Percentiles rank a stretch among this genome's conserved stretches.
Evolutionary conservation across 2,113 vertebrate species (phyloP).

Genomic region (Noturus placidus): DNA sequence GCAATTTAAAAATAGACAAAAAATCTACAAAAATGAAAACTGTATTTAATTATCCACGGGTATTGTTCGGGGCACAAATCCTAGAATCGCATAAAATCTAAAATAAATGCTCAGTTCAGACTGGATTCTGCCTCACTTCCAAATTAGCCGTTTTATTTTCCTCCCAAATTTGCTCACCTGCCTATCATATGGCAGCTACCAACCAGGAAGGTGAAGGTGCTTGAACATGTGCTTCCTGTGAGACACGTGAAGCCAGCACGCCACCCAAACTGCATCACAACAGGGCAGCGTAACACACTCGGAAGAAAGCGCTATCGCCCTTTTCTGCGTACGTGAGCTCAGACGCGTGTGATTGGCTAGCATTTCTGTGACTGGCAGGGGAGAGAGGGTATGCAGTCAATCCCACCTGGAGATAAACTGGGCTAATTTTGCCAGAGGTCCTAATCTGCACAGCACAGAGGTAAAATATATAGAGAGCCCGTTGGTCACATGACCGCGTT

Average conservation of each 20-base stretch:
- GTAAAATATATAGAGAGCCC: neutral
- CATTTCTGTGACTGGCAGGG: neutral
- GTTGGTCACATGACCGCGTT: neutral
- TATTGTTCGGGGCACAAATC: neutral
- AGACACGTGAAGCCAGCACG: neutral
- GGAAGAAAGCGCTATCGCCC: neutral
- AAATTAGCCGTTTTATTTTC: neutral
- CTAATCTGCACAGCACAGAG: neutral
- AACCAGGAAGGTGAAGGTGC: neutral
- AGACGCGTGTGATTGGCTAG: neutral
- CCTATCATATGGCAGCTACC: neutral
- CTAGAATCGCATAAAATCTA: neutral
- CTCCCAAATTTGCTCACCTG: neutral
- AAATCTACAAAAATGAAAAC: neutral
- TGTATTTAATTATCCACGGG: neutral
- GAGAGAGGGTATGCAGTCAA: neutral
- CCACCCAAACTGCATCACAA: neutral
- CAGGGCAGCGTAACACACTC: neutral
- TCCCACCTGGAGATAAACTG: neutral
- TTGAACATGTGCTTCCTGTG: neutral
- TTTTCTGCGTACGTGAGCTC: neutral
- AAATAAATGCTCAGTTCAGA: neutral
- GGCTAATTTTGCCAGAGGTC: neutral
- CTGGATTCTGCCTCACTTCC: neutral
- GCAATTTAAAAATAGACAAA: neutral